Conservation (phyloP, 2,888 invertebrate species). For the Leptinotarsa peninsularis region DNA sequence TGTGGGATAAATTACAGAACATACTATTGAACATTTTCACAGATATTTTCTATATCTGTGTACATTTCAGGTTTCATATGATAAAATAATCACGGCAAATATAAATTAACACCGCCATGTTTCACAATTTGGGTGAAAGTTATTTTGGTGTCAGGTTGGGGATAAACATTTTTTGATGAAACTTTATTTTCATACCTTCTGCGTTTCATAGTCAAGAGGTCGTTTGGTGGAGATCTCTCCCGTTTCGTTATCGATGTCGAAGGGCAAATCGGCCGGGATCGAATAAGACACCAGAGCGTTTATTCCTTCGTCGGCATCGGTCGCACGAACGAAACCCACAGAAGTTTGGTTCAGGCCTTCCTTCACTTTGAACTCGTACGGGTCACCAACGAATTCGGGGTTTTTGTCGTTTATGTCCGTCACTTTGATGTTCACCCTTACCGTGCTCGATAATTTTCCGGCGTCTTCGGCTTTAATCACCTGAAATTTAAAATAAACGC, state of each 20-base stretch:
- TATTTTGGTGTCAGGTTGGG: too few relatives aligned
- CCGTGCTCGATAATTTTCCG: constrained; percentile 83
- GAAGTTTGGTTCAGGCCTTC: constrained; percentile 69
- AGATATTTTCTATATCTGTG: too few relatives aligned
- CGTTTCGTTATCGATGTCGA: constrained; percentile 81
- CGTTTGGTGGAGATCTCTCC: constrained; percentile 82
- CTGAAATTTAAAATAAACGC: constrained; percentile 64
- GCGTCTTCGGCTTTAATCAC: constrained; percentile 88
- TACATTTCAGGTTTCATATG: too few relatives aligned
- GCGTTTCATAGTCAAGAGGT: constrained; percentile 84
- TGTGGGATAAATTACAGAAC: neutral
- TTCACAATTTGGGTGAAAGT: too few relatives aligned
- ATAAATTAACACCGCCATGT: too few relatives aligned
- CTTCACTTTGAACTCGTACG: constrained; percentile 84
- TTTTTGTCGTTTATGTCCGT: constrained; percentile 94
- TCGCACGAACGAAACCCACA: constrained; percentile 80
- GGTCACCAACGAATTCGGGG: constrained; percentile 85
- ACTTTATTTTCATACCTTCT: constrained; percentile 71
- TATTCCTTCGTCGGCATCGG: constrained; percentile 86
- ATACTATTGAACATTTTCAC: too few relatives aligned
- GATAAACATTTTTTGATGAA: neutral
- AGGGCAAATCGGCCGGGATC: constrained; percentile 82
- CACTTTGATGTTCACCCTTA: constrained; percentile 88
- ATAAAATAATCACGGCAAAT: too few relatives aligned
- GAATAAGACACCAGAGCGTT: constrained; percentile 86